These are phyloP conservation scores for Garra rufa DNA, from an alignment of 2,113 vertebrate genomes.

Conservation along the genomic window DNA sequence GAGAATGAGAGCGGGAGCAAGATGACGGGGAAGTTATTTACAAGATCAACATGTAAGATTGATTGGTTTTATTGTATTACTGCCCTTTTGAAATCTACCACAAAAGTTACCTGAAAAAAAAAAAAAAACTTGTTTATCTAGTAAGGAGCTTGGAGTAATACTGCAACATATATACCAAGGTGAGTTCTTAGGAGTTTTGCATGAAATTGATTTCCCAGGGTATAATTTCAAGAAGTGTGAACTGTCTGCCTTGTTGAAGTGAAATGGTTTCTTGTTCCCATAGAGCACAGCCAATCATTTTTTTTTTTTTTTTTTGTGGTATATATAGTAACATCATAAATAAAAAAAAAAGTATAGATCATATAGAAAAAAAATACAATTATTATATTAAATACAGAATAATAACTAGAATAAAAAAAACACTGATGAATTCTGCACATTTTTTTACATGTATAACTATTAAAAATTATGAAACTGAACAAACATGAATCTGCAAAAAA, in stretches of 20 bases:
- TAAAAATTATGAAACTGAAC: background rate
- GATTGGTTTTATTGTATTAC: slow-evolving; percentile 9
- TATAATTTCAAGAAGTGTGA: background rate
- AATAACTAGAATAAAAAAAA: background rate
- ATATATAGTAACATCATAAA: background rate
- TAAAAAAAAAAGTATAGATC: background rate
- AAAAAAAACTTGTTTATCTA: background rate
- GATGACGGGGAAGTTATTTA: slow-evolving; percentile 26
- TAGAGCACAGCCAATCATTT: background rate
- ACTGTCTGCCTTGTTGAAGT: background rate
- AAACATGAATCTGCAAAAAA: no score
- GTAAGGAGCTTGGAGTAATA: background rate
- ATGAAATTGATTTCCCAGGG: background rate
- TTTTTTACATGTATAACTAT: background rate
- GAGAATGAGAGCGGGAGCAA: background rate
- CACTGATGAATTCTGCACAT: background rate
- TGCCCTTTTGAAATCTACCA: background rate
- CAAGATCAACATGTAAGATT: slow-evolving; percentile 30
- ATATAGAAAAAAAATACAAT: background rate
- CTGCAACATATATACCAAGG: background rate
- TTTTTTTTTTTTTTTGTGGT: background rate
- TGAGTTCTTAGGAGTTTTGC: slow-evolving; percentile 3
- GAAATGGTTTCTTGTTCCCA: background rate
- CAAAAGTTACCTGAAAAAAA: background rate
- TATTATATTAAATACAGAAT: background rate